These are phyloP conservation scores for Saxidomus purpurata DNA, from an alignment of 1,140 invertebrate species.

Conservation along the genomic window DNA sequence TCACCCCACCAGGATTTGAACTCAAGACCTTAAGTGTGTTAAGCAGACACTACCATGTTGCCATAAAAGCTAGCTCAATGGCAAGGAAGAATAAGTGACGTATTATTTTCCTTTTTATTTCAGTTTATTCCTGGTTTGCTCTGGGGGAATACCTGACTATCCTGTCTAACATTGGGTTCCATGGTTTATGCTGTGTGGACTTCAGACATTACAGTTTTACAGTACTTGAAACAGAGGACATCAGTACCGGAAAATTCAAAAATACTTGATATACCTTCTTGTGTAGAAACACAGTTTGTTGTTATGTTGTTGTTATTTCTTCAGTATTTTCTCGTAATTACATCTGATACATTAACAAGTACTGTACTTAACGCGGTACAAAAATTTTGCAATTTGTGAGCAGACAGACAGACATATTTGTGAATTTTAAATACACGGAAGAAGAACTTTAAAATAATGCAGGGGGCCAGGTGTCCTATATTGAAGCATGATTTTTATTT, in stretches of 20 bases:
- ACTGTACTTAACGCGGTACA: not conserved
- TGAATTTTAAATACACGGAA: not conserved
- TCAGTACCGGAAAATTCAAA: constrained; percentile 42
- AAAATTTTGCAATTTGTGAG: no score
- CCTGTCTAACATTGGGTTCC: constrained; percentile 63
- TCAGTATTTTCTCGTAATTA: no score
- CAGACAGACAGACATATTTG: no score
- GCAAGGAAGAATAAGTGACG: no score
- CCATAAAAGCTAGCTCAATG: no score
- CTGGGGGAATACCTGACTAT: constrained; percentile 58
- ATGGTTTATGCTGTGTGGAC: constrained; percentile 52
- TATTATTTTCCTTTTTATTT: not conserved
- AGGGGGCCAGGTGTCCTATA: not conserved
- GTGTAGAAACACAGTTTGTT: not conserved
- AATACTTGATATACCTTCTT: no score
- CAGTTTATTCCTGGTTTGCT: constrained; percentile 68
- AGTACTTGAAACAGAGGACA: constrained; percentile 42
- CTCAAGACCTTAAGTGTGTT: no score
- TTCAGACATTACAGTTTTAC: constrained; percentile 59
- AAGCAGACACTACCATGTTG: no score
- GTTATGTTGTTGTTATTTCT: not conserved
- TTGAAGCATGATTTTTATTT: not conserved
- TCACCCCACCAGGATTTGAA: no score
- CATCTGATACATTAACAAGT: no score
- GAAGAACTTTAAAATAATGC: not conserved